These are phyloP conservation scores for Bathynomus jamesi DNA, from an alignment of 1,140 invertebrate species.

Conservation along the genomic window DNA sequence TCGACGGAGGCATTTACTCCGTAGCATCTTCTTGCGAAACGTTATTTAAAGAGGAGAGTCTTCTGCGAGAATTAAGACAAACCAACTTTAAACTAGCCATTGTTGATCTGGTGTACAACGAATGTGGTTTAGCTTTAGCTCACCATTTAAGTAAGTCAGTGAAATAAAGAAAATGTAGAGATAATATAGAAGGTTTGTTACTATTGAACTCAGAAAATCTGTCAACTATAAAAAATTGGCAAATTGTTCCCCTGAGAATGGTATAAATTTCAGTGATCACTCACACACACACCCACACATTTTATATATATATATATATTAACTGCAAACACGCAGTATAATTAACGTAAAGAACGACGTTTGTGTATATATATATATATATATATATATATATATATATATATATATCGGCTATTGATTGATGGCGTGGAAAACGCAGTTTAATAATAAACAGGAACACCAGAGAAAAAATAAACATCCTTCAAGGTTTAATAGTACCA, in stretches of 20 bases:
- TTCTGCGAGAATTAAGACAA: slow-evolving; percentile 1
- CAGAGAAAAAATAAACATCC: no score
- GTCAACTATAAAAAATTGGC: no score
- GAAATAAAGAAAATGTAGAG: no score
- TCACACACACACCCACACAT: no score
- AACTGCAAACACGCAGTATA: neutral
- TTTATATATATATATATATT: neutral
- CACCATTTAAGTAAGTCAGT: slow-evolving; percentile 31
- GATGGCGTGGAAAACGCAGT: no score
- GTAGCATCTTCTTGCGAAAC: neutral
- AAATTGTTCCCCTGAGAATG: no score
- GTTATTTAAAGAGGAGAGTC: neutral
- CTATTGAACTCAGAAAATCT: no score
- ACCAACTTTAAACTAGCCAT: slow-evolving; percentile 38
- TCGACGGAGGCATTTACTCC: neutral
- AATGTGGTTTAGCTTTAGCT: slow-evolving; percentile 38
- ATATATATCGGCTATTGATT: no score
- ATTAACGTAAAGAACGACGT: neutral
- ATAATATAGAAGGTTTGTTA: no score
- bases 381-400: neutral
- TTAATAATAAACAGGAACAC: no score
- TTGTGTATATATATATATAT: neutral
- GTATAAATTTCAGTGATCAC: no score
- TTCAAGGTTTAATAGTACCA: no score
- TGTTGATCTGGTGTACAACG: slow-evolving; percentile 39